Base-by-base conservation (phyloP, 1,140 invertebrate genomes). In the Cydia splendana region DNA sequence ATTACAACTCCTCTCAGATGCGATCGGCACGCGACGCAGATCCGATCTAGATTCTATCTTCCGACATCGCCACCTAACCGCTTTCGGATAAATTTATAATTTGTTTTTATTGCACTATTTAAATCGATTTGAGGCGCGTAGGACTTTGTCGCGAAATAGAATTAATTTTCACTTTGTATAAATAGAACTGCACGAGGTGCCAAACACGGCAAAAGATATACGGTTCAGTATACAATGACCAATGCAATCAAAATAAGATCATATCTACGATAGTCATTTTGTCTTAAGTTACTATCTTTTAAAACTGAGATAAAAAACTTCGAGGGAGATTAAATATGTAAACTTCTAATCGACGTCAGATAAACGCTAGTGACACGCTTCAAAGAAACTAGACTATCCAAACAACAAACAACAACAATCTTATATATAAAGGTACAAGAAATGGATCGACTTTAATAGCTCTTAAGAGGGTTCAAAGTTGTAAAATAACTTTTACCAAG, bases 11-110 rank as follows among this genome's bases (percentile, higher is more conserved):
- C 34, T 71, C 30, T 42, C 62, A 82, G 83, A 87, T 87, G 81
- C 76, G 77, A 86, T 84, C 83, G 74, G 79, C 84, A 87, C 86
- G 84, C 84, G 78, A 84, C 75, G 74, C 45, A 76, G 83, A 86
- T 84, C 73, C 79, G 75, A 86, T 84, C 81, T 79, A 75, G 78
- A 82, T 81, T 65, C 45, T 82, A 86, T 86, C 83, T 28, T 65
- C 38, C 38, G 67, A 80, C 82, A 82, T 76, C 79, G 80, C 80
- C 84, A 81, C 79, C 77, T 81, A 79, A 81, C 79, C 76, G 69
- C 80, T 79, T 42, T n/a, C 7, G 69, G 69, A 75, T 69, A 75
- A 78, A 71, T 77, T 79, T 42, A 71, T 10, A 28, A 71, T 71
- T 71, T 71, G 34, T 18, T 71, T 71, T 71, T 71, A 71, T 71